Conservation (phyloP, 1,140 invertebrate genomes). For the Drosophila tropicalis region DNA sequence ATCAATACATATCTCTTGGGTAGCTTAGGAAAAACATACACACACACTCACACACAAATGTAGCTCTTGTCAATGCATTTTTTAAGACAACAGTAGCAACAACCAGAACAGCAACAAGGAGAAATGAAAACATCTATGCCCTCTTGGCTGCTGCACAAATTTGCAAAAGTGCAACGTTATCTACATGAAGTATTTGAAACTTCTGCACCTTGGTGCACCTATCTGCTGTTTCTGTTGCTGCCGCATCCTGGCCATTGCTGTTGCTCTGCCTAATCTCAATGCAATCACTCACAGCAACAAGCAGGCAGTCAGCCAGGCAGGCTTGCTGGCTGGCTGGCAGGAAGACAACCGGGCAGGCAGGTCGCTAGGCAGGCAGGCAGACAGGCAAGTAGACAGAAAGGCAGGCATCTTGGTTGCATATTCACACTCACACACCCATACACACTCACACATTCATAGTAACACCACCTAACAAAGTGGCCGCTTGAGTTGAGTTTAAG, state of each 20-base stretch:
- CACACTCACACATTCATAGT: conserved; percentile 28
- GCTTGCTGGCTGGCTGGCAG: neutral
- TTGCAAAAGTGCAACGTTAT: conserved; percentile 75
- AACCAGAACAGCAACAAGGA: conserved; percentile 13
- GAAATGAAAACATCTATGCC: conserved; percentile 13
- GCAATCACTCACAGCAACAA: conserved; percentile 73
- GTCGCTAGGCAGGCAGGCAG: too few relatives aligned
- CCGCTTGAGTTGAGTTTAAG: conserved; percentile 69
- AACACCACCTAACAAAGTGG: conserved; percentile 60
- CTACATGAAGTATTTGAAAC: conserved; percentile 66
- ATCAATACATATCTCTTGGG: neutral
- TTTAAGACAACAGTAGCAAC: conserved; percentile 58
- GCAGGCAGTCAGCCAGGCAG: conserved; percentile 26
- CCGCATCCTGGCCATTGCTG: conserved; percentile 22
- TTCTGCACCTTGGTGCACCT: conserved; percentile 15
- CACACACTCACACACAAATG: neutral
- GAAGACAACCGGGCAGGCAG: conserved; percentile 19
- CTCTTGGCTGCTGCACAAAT: conserved; percentile 52
- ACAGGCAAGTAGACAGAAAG: neutral
- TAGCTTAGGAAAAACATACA: neutral
- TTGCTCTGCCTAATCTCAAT: conserved; percentile 73
- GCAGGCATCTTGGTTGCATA: conserved; percentile 35
- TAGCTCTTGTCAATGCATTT: conserved; percentile 65
- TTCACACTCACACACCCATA: conserved; percentile 8
- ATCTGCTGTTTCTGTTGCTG: conserved; percentile 44